Percentiles rank a stretch among this genome's conserved stretches.
Conservation (phyloP, 1,140 invertebrate species). For the Pygmarrhopalites habei region DNA sequence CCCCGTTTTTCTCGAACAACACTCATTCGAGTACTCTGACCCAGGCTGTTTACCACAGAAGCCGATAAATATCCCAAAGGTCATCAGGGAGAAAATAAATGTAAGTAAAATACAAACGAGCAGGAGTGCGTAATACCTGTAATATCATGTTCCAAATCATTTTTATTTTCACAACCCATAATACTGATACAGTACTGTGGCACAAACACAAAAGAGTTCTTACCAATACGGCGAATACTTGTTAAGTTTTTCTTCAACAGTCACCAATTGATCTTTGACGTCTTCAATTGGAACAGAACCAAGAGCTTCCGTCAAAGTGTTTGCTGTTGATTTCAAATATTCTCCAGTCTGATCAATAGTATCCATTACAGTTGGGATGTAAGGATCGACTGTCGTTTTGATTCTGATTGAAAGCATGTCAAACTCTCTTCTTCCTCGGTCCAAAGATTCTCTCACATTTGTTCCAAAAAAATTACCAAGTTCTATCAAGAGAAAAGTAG, state of each 20-base stretch:
- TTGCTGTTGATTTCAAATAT: conserved; percentile 15
- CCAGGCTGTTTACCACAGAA: conserved; percentile 37
- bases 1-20: conserved; percentile 32
- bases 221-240: conserved; percentile 29
- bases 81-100: conserved; percentile 32
- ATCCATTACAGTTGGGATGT: conserved; percentile 23
- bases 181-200: too few species aligned
- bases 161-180: background rate
- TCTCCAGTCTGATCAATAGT: conserved; percentile 23
- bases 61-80: conserved; percentile 34
- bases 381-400: conserved; percentile 24
- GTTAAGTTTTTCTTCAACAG: conserved; percentile 16
- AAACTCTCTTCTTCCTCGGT: conserved; percentile 24
- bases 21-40: conserved; percentile 33
- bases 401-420: conserved; percentile 26
- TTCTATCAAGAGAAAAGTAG: conserved; percentile 30
- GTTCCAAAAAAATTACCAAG: conserved; percentile 20
- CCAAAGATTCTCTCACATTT: conserved; percentile 25
- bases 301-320: conserved; percentile 17
- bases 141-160: conserved; percentile 3
- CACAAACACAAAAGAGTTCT: conserved; percentile 1
- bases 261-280: conserved; percentile 12
- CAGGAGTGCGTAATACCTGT: conserved; percentile 28
- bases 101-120: conserved; percentile 26
- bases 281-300: conserved; percentile 18